phyloP scores from a whole-genome alignment of 2,113 vertebrate genomes.

The Haemorhous mexicanus region DNA sequence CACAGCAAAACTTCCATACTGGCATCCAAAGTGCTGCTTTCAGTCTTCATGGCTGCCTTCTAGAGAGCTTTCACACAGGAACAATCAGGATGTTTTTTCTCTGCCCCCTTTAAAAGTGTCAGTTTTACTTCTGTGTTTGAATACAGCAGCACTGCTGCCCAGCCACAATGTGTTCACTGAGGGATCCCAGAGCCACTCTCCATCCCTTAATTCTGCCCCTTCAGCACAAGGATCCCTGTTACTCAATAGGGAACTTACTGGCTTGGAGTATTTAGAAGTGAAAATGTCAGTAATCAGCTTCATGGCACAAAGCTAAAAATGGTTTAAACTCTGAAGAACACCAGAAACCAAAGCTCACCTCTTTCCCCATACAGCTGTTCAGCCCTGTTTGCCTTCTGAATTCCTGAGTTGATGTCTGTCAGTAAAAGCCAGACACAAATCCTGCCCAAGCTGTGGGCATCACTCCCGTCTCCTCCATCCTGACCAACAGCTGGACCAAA shows the following conservation, averaged over 20 bases:
- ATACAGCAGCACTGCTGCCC: fast-evolving
- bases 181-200: neutral
- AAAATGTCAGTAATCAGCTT: neutral
- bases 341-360: neutral
- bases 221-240: neutral
- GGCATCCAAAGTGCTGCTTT: neutral
- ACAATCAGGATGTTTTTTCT: neutral
- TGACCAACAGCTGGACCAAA: neutral
- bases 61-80: neutral
- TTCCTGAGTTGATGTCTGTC: neutral
- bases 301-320: neutral
- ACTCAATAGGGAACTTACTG: neutral
- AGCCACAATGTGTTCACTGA: neutral
- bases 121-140: neutral
- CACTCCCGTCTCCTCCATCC: neutral
- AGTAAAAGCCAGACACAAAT: neutral
- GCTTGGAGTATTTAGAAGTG: neutral
- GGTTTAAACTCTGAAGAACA: neutral
- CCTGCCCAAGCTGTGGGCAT: neutral
- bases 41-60: neutral
- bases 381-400: neutral
- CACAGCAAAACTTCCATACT: neutral
- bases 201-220: neutral
- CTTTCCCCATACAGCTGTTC: neutral
- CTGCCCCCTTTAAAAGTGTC: neutral